A percentile compares a stretch with the other conserved stretches of the same genome.
These are phyloP conservation scores for Gymnodraco acuticeps DNA, from an alignment of 2,797 vertebrate species.

Conservation along the genomic window DNA sequence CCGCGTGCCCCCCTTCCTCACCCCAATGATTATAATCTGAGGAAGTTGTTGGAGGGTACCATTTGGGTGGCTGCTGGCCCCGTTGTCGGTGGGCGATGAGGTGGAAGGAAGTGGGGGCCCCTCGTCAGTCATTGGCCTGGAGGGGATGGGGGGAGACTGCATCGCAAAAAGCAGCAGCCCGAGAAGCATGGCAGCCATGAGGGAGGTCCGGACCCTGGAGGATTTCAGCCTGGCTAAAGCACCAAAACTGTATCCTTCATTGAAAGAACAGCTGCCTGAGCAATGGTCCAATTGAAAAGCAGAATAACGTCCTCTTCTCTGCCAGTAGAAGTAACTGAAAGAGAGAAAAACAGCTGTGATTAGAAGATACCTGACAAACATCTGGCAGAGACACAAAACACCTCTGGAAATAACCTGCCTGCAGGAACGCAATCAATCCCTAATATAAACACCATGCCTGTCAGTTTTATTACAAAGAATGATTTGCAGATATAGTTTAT, in stretches of 20 bases:
- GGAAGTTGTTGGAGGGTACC: constrained; percentile 89
- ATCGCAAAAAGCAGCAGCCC: constrained; percentile 89
- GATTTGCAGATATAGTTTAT: background rate
- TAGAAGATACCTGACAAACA: constrained; percentile 23
- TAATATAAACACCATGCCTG: background rate
- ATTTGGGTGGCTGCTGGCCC: constrained; percentile 77
- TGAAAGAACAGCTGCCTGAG: constrained; percentile 72
- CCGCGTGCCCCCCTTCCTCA: constrained; percentile 96
- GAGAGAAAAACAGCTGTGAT: constrained; percentile 48
- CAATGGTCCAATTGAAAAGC: constrained; percentile 52
- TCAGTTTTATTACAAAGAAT: background rate
- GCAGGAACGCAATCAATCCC: background rate
- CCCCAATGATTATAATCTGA: constrained; percentile 94
- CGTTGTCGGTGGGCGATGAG: constrained; percentile 64
- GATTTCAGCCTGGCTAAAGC: constrained; percentile 85
- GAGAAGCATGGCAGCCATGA: constrained; percentile 91
- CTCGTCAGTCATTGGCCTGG: constrained; percentile 75
- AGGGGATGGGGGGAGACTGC: constrained; percentile 87
- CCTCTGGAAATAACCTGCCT: constrained; percentile 2
- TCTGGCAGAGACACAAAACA: constrained; percentile 18
- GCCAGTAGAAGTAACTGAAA: constrained; percentile 50
- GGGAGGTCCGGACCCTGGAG: constrained; percentile 84
- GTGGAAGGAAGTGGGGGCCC: constrained; percentile 50
- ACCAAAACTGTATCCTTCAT: constrained; percentile 80
- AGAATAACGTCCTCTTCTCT: constrained; percentile 48